These are phyloP conservation scores for Silurus lanzhouensis DNA, from an alignment of 2,797 vertebrate species.

Conservation along the genomic window DNA sequence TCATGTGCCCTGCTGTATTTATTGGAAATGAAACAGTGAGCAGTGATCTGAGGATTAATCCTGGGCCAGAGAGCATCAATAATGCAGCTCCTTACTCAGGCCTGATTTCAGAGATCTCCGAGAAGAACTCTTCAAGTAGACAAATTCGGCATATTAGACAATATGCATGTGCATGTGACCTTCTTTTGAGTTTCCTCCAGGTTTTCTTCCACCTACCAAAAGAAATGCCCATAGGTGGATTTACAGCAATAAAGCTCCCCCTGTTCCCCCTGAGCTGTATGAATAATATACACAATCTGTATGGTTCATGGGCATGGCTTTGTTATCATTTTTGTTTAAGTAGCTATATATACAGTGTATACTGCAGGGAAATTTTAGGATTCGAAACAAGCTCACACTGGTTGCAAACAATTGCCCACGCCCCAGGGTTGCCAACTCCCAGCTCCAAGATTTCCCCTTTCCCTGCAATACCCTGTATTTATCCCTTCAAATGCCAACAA, in stretches of 20 bases:
- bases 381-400: no score
- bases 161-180: no score
- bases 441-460: no score
- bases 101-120: not conserved
- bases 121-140: not conserved
- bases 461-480: no score
- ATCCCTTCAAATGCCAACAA: no score
- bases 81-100: not conserved
- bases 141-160: not conserved
- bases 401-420: no score
- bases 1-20: constrained; percentile 1
- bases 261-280: not conserved
- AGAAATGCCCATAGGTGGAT: not conserved
- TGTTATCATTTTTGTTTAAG: not conserved
- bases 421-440: no score
- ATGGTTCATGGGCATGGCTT: not conserved
- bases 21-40: constrained; percentile 1
- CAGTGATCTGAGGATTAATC: not conserved
- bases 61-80: not conserved
- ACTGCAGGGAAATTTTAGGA: no score
- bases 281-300: no score
- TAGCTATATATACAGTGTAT: not conserved
- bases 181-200: not conserved
- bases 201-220: not conserved
- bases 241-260: not conserved